Base-by-base conservation (phyloP, 2,113 vertebrate genomes). In the Callithrix jacchus region DNA sequence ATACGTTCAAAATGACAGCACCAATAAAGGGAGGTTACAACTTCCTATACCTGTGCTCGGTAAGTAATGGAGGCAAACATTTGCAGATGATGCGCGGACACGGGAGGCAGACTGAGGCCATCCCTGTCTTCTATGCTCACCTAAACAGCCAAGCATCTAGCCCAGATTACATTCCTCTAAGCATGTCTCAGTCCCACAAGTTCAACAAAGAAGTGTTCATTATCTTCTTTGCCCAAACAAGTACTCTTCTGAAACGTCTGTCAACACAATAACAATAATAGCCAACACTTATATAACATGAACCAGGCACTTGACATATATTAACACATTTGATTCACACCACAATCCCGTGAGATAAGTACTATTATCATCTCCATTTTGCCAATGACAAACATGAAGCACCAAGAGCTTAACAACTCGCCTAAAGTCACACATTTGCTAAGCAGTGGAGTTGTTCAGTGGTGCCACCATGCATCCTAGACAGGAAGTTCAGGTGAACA, bases 191-290 rank as follows among this genome's bases (percentile, higher is more conserved):
- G 45, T 35, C 40, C 49, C 37, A 68, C 11, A 47, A 71, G 66
- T 13, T 54, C 66, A 61, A 71, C 0, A 4, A 83, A 27, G 20
- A 73, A 70, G 8, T 0, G 27, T 64, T 64, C 27, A 54, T 81
- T 77, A 56, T 23, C 37, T 89, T 89, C 58, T 74, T 93, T 64
- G 74, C 47, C 14, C 30, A 88, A 74, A 88, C 37, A 68, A 84
- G 32, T 7, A 73, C 30, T 90, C 40, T 89, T 92, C 74, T 66
- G 30, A 95, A 95, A 93, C 21, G 2, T 49, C 83, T 93, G 74
- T 82, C 66, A 85, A 49, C 11, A 64, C 42, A 54, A n/a, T 25
- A 64, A 7, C 47, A 64, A 45, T 35, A 83, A 90, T 8, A 74
- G 12, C 32, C 73, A 84, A 9, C 37, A 71, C 7, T 5, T 12